Evolutionary conservation across 2,113 vertebrate genomes (phyloP), one percentile per base, ranked within the genome.

Genomic region (Myocastor coypus): DNA sequence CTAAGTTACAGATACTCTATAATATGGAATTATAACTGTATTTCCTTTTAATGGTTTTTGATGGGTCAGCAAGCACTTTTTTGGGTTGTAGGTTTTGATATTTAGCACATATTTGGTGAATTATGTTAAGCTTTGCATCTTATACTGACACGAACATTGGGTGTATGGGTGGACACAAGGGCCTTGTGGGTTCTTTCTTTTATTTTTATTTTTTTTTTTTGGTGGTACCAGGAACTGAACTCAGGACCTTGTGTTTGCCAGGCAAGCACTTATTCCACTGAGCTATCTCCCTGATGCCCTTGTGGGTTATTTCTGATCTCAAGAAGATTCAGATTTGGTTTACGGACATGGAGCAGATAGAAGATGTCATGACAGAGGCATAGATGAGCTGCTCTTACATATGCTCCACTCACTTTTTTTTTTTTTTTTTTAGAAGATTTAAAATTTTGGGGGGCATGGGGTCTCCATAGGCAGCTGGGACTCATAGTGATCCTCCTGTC

Each of bases 281-380:
- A 46, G 46, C 46, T 46, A 46, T 46, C 46, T 46, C 46, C 46
- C 46, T 46, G 46, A 8, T 8, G 5, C 46, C 78, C 14, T 73
- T 50, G 11, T 68, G 52, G 82, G 59, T 93, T 57, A 24, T 82
- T 96, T 96, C 93, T 97, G 40, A 37, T n/a, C 40, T 91, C 22
- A 30, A 83, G 42, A 81, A 92, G 91, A 32, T 46, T 37, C n/a
- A 1, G 12, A 12, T 75, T 93, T 89, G 87, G 12, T 40, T 75
- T 73, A 34, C 7, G 63, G 80, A 68, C 73, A 34, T 64, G 63
- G 81, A 80, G 77, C 13, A 78, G 42, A 75, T 82, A 68, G 42
- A 84, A 16, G 14, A 3, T 55, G 89, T 32, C 12, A 55, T 28
- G 61, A 17, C 17, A 61, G 50, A n/a, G 42, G 0, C 40, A 26